Conservation (phyloP, 2,113 vertebrate species). For the Ondatra zibethicus region DNA sequence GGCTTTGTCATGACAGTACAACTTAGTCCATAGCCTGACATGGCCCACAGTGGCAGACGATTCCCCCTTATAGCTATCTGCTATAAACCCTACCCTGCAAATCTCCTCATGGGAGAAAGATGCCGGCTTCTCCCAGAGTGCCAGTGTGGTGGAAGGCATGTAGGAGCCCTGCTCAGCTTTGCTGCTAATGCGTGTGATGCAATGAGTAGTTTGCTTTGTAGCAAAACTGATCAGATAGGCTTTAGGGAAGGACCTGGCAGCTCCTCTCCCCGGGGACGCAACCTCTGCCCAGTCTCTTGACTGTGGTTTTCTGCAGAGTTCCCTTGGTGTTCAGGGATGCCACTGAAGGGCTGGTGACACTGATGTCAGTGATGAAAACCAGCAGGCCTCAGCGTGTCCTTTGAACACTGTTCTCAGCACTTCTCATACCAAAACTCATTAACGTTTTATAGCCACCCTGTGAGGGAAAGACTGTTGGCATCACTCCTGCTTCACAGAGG, state of each 20-base stretch:
- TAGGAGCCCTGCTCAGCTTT: background rate
- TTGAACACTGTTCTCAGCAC: background rate
- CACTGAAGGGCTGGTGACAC: background rate
- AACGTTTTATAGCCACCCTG: background rate
- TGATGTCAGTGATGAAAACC: background rate
- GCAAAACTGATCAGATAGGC: background rate
- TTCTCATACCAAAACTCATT: background rate
- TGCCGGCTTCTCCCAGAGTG: background rate
- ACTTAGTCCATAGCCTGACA: background rate
- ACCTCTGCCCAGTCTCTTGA: background rate
- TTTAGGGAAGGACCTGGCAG: background rate
- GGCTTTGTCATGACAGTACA: background rate
- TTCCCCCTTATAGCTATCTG: background rate
- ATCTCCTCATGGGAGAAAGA: background rate
- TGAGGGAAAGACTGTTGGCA: background rate
- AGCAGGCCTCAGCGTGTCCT: background rate
- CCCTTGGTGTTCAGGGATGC: background rate
- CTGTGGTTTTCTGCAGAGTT: background rate
- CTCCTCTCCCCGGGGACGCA: background rate
- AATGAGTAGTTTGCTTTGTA: background rate
- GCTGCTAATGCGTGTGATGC: background rate
- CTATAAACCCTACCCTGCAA: background rate
- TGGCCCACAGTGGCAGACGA: background rate
- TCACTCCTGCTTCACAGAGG: background rate
- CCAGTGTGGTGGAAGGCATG: background rate